These are phyloP conservation scores for Druon quercuslanigerum DNA, from an alignment of 1,140 invertebrate genomes.

Conservation along the genomic window DNA sequence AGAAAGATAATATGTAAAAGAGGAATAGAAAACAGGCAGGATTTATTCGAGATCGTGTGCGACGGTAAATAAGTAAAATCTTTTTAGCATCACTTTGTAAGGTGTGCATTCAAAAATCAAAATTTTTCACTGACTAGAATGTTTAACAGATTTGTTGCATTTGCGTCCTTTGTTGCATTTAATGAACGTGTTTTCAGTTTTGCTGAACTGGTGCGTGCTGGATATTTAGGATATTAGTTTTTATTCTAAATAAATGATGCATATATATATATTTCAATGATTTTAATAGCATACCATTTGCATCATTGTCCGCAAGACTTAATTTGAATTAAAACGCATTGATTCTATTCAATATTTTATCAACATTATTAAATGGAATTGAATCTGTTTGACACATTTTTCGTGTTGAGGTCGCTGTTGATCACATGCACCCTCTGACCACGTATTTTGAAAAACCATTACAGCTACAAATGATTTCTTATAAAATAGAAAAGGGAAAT, in stretches of 20 bases:
- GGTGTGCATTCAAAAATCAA: conserved; percentile 51
- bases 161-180: background rate
- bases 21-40: conserved; percentile 39
- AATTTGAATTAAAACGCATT: too few relatives aligned
- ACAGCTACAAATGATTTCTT: too few relatives aligned
- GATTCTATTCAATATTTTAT: too few relatives aligned
- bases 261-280: too few relatives aligned
- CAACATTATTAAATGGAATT: too few relatives aligned
- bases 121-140: background rate
- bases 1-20: conserved; percentile 43
- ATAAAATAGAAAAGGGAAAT: too few relatives aligned
- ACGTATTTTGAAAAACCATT: too few relatives aligned
- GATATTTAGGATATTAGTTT: conserved; percentile 52
- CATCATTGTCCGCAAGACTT: too few relatives aligned
- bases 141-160: background rate
- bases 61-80: background rate
- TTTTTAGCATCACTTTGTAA: conserved; percentile 49
- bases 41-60: background rate
- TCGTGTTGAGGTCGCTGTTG: too few relatives aligned
- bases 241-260: conserved; percentile 54
- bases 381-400: too few relatives aligned
- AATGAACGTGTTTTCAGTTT: background rate
- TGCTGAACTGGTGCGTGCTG: conserved; percentile 44
- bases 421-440: too few relatives aligned
- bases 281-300: too few relatives aligned